phyloP scores from a whole-genome alignment of 1,140 invertebrate genomes.

The Octopus bimaculoides region DNA sequence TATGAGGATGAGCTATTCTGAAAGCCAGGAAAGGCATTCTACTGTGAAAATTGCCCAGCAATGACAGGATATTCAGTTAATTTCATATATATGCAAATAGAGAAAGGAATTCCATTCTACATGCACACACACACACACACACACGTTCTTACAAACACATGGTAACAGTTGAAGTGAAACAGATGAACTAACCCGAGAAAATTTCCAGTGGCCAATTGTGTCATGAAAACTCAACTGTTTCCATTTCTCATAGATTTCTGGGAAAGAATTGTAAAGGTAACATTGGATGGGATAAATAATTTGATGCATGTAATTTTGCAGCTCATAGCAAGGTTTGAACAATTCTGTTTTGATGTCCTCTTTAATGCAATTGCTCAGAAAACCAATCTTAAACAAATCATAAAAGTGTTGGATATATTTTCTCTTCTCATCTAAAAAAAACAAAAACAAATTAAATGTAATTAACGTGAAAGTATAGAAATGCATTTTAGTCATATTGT shows the following conservation, averaged over 20 bases:
- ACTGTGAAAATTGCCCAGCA: no score
- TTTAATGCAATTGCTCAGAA: conserved; percentile 35
- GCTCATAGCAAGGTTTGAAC: conserved; percentile 33
- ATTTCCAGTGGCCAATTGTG: conserved; percentile 32
- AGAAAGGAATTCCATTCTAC: no score
- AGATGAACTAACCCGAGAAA: conserved; percentile 34
- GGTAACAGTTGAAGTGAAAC: no score
- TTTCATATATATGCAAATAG: no score
- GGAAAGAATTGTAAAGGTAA: conserved; percentile 33
- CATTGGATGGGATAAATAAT: conserved; percentile 42
- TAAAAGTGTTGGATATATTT: conserved; percentile 31
- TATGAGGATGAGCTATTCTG: no score
- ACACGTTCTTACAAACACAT: no score
- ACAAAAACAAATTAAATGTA: background rate
- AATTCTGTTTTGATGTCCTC: conserved; percentile 32
- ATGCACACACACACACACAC: no score
- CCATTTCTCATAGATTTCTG: conserved; percentile 31
- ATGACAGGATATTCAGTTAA: no score
- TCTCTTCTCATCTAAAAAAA: background rate
- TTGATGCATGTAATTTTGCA: conserved; percentile 39
- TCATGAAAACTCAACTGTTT: conserved; percentile 25
- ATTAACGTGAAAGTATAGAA: background rate
- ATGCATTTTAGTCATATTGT: background rate
- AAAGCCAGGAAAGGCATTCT: no score
- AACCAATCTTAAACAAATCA: conserved; percentile 31